A percentile compares a stretch with the other conserved stretches of the same genome.
These are phyloP conservation scores for Paralinhomoeus sp. DNA, from an alignment of 2,888 invertebrate genomes.

Conservation along the genomic window DNA sequence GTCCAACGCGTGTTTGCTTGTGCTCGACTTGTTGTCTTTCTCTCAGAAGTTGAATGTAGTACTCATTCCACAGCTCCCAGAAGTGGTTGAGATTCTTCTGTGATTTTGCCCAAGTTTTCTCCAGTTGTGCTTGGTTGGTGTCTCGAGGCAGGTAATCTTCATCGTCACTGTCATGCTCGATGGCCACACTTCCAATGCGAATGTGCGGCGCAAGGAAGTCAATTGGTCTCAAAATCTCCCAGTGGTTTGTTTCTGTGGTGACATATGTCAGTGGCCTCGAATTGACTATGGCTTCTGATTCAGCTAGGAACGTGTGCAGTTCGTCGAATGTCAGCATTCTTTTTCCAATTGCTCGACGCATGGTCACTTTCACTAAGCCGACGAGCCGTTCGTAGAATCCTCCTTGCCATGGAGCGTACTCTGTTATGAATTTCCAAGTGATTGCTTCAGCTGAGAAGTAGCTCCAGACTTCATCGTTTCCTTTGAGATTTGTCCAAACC, in stretches of 20 bases:
- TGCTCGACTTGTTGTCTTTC: neutral
- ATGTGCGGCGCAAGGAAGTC: neutral
- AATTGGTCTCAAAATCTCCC: neutral
- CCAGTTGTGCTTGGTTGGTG: too few relatives aligned
- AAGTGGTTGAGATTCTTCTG: neutral
- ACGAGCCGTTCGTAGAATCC: conserved; percentile 27
- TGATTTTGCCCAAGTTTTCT: neutral
- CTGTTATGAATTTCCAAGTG: conserved; percentile 23
- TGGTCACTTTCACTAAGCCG: conserved; percentile 19
- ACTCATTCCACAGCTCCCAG: neutral
- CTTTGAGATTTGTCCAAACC: neutral
- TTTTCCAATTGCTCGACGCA: neutral
- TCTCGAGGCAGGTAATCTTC: neutral
- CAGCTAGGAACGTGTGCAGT: neutral
- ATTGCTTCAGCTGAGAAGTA: conserved; percentile 5
- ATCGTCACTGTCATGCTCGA: neutral
- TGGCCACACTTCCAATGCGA: neutral
- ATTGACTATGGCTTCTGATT: neutral
- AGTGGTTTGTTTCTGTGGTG: neutral
- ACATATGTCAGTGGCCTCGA: neutral
- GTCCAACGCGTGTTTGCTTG: neutral
- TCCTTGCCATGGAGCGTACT: conserved; percentile 27
- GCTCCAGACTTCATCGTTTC: neutral
- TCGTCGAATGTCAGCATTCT: neutral
- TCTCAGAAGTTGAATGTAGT: neutral